Conservation (phyloP, 2,113 vertebrate species). For the Poeciliopsis turrubarensis region DNA sequence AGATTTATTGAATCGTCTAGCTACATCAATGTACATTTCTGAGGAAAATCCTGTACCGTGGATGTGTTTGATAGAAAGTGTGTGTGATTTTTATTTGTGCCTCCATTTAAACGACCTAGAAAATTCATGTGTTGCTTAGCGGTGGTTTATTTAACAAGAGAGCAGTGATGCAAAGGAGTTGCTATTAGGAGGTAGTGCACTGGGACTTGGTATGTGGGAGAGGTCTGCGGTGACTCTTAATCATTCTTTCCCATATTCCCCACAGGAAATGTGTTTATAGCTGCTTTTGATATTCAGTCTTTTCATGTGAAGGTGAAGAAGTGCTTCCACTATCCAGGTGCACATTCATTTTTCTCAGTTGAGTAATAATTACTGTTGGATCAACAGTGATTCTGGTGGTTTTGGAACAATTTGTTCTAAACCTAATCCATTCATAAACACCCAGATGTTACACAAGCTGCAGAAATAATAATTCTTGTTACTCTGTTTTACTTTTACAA, state of each 20-base stretch:
- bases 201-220: constrained; percentile 9
- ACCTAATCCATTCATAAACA: background rate
- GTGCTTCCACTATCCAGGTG: constrained; percentile 12
- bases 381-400: background rate
- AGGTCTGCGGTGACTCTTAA: constrained; percentile 19
- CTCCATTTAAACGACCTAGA: constrained; percentile 39
- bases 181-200: constrained; percentile 7
- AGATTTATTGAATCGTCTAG: constrained; percentile 23
- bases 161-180: constrained; percentile 12
- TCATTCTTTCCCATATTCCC: constrained; percentile 30
- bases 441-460: background rate
- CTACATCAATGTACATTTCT: constrained; percentile 40
- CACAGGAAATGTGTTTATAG: constrained; percentile 4
- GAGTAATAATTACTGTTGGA: background rate
- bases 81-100: constrained; percentile 18
- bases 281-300: constrained; percentile 6
- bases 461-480: background rate
- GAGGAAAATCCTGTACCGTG: constrained; percentile 4
- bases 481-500: constrained; percentile 16
- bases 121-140: constrained; percentile 40
- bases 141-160: constrained; percentile 34
- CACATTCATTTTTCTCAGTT: background rate
- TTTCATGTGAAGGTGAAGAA: constrained; percentile 3
- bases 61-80: background rate
- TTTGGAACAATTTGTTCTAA: constrained; percentile 2